phyloP scores from a whole-genome alignment of 2,113 vertebrate species.

The Aphelocoma coerulescens region DNA sequence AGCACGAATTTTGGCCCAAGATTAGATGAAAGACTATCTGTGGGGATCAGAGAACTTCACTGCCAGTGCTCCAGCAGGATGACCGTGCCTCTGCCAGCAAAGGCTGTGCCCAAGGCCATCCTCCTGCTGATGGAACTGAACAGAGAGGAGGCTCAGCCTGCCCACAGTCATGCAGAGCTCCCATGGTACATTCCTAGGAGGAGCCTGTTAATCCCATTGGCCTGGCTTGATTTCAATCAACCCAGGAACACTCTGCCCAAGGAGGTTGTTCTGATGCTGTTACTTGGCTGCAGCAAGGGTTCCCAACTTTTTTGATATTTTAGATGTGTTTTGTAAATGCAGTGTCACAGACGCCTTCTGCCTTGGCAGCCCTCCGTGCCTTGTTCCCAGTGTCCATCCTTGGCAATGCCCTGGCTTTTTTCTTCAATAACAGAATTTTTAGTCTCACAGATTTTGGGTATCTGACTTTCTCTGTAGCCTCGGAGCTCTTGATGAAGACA shows the following conservation, averaged over 20 bases:
- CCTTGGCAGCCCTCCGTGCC: background rate
- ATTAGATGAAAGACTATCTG: background rate
- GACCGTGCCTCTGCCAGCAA: accelerated
- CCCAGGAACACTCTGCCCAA: background rate
- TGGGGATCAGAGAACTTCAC: background rate
- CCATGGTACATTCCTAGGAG: background rate
- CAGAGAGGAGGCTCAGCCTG: background rate
- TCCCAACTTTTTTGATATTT: background rate
- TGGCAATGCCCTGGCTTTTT: background rate
- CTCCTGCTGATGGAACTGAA: background rate
- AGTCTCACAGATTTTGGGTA: background rate
- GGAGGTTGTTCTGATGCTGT: background rate
- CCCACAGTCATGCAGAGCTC: background rate
- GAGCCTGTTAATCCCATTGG: background rate
- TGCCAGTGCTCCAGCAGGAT: accelerated
- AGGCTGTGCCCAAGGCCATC: accelerated
- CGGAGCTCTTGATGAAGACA: background rate
- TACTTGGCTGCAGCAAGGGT: background rate
- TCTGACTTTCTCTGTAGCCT: background rate
- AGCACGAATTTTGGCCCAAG: background rate
- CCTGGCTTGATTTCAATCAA: background rate
- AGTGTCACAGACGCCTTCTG: background rate
- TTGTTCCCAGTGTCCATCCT: background rate
- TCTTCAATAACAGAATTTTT: background rate
- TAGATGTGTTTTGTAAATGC: background rate